phyloP scores from a whole-genome alignment of 2,797 vertebrate genomes.

The Nyctibius grandis region DNA sequence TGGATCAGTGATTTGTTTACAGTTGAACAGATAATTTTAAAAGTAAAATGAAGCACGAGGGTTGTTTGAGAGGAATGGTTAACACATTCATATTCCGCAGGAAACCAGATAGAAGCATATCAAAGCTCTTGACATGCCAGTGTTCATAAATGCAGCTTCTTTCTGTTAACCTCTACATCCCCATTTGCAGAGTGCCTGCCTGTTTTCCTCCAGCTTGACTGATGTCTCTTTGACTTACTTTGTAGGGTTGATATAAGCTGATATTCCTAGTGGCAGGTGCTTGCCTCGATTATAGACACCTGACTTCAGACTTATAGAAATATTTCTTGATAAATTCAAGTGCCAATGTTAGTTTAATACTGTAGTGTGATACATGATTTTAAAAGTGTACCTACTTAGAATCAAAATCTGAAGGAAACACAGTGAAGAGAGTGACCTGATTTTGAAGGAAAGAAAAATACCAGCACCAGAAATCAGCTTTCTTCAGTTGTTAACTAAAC shows the following conservation, averaged over 20 bases:
- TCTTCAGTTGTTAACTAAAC: constrained; percentile 55
- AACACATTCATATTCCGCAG: neutral
- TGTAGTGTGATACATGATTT: constrained; percentile 34
- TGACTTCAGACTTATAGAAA: neutral
- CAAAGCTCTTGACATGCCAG: neutral
- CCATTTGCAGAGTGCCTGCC: neutral
- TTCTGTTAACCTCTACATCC: neutral
- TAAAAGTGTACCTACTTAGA: constrained; percentile 50
- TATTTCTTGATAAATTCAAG: neutral
- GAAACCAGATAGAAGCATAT: neutral
- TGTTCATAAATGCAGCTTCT: neutral
- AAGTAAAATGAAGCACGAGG: neutral
- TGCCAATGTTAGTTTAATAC: neutral
- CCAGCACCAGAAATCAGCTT: constrained; percentile 50
- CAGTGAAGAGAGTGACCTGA: constrained; percentile 57
- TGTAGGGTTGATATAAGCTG: neutral
- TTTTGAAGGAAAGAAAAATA: constrained; percentile 55
- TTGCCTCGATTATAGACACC: neutral
- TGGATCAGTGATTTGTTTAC: neutral
- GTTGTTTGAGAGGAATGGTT: neutral
- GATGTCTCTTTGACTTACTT: neutral
- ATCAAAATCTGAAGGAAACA: constrained; percentile 54
- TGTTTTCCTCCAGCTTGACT: constrained; percentile 6
- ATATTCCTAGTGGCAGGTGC: neutral
- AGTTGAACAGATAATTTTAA: neutral